Evolutionary conservation across 2,888 invertebrate species (phyloP), one percentile per base, ranked within the genome.

Genomic region (Gymnosoma rotundatum): DNA sequence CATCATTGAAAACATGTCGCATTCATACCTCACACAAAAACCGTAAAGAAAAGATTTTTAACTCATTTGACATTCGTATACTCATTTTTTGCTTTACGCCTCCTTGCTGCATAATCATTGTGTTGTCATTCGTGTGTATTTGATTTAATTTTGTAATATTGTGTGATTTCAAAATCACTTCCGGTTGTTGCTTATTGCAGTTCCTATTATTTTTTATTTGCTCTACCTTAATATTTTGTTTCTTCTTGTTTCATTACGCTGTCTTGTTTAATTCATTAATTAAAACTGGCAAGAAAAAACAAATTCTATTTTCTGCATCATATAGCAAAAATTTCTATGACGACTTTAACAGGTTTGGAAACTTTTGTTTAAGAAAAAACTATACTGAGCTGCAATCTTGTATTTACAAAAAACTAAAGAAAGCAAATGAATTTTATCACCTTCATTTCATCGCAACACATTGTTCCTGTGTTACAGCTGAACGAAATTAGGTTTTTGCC

Each of bases 41-140:
- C 8, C 42, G 21, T 6, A 58, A 58, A 67, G 20, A 60, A 56
- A 64, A 48, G 63, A 32, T 21, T 72, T 72, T 14, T 45, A 56
- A 56, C 67, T 32, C 58, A 45, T n/a, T 58, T 45, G 16, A 42
- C 14, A 45, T 18, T n/a, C 60, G 16, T 2, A 32, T n/a, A 63
- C 18, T 32, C 7, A 32, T 12, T 60, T 75, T n/a, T 66, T 58
- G 69, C 74, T 45, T 78, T 64, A 54, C 32, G 20, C 32, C 45
- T 72, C 48, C 56, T 79, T 75, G 80, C 70, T 61, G 66, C 75
- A 64, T 72, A 70, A 72, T 72, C 79, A 78, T 45, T 79, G n/a
- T n/a, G n/a, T n/a, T n/a, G n/a, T n/a, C n/a, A n/a, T n/a, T n/a
- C 63, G 73, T 69, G 66, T 76, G 76, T 80, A 83, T 73, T 80